Evolutionary conservation across 2,113 vertebrate species (phyloP), one percentile per base, ranked within the genome.

Genomic region (Antechinus flavipes): DNA sequence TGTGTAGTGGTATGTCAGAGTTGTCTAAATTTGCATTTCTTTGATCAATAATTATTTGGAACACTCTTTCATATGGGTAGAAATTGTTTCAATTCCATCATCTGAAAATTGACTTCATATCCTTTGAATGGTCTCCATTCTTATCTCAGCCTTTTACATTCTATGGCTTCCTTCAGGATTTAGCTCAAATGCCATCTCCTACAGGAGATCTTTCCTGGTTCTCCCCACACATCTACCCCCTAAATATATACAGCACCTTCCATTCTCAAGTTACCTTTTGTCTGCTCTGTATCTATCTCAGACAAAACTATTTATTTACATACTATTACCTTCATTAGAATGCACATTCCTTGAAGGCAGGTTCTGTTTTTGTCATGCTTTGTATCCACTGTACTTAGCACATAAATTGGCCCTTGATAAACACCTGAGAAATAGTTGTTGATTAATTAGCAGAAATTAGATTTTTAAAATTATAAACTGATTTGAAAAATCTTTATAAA

Each of bases 401-500:
- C n/a, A 84, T 5, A n/a, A 7, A 1, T 8, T 42, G 68, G 19
- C n/a, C 68, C 19, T 42, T 42, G 19, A 7, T 42, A 42, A 84
- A n/a, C 68, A 42, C 7, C 22, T 42, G 8, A 84, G n/a, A 84
- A 84, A 42, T 42, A 16, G 68, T 42, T 84, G n/a, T 84, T 95
- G 52, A 96, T 68, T 94, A 95, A 95, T 96, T 53, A 91, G 90
- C 94, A 96, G 89, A 97, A 94, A 93, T 92, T 58, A 93, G 95
- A 14, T 50, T 97, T 93, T 95, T 94, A 96, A 90, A 92, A 92
- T 89, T 89, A 95, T 95, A 95, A 52, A 68, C 89, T 97, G 92
- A 94, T 96, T 97, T 95, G 92, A 54, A 95, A 96, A 94, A 46
- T 49, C 52, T 26, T 90, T 94, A 89, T 92, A 35, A 91, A 93